These are phyloP conservation scores for Limnephilus marmoratus DNA, from an alignment of 2,888 invertebrate species.

Conservation along the genomic window DNA sequence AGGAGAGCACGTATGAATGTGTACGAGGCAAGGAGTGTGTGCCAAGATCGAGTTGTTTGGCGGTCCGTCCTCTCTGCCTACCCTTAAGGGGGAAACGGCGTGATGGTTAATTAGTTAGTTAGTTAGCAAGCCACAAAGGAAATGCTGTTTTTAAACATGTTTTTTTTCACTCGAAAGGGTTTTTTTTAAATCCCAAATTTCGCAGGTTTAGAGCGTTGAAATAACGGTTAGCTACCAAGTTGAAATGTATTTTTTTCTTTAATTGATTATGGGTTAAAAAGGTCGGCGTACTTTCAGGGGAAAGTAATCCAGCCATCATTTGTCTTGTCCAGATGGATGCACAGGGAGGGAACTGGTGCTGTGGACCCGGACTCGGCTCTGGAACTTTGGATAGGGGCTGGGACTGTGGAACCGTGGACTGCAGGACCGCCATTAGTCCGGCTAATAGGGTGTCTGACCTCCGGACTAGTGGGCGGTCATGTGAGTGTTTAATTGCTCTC, in stretches of 20 bases:
- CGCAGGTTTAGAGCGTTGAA: not conserved
- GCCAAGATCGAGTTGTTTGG: too few relatives aligned
- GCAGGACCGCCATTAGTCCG: not conserved
- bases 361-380: not conserved
- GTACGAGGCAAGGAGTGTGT: too few relatives aligned
- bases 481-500: not conserved
- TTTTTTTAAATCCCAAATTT: too few relatives aligned
- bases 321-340: not conserved
- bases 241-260: not conserved
- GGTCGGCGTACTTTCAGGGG: not conserved
- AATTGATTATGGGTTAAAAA: not conserved
- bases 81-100: too few relatives aligned
- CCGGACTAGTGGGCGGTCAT: not conserved
- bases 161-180: too few relatives aligned
- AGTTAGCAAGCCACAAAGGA: too few relatives aligned
- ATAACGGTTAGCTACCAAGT: not conserved
- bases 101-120: too few relatives aligned
- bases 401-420: not conserved
- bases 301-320: not conserved
- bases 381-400: not conserved
- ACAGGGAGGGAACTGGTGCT: not conserved
- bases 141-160: too few relatives aligned
- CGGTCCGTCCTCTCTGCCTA: too few relatives aligned
- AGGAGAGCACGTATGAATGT: too few relatives aligned
- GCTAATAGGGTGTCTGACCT: constrained; percentile 2